Evolutionary conservation across 2,797 vertebrate genomes (phyloP), one percentile per base, ranked within the genome.

Genomic region (Apogon hyalosoma): DNA sequence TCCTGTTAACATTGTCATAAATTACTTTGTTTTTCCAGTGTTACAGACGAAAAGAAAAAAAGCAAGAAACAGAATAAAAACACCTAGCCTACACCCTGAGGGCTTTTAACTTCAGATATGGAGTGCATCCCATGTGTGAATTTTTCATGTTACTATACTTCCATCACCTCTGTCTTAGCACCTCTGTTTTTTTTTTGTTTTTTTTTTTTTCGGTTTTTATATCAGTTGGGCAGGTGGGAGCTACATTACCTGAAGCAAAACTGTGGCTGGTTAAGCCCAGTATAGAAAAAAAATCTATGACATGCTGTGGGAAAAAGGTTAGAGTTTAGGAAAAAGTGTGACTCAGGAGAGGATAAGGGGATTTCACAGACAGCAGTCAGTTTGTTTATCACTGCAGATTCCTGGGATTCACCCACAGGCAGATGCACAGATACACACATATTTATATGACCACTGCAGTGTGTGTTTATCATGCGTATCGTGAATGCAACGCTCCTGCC

Each of bases 181-280:
- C 69, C 39, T 72, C 69, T 73, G 40, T 49, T 16, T 80, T 81
- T 75, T 55, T 50, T 80, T 18, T 33, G 79, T 58, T 28, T 28
- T 28, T 28, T 28, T 28, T 28, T 75, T 55, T 49, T 81, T 19
- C 33, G 79, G 55, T 24, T 24, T 24, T 24, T 24, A 2, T 28
- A 50, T 77, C 66, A 28, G 71, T 33, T 73, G 65, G 76, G 63
- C 75, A 77, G 77, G 85, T 77, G 75, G 69, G 64, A 71, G 58
- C 67, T 73, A 63, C 63, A 77, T 81, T 75, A 88, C 84, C 85
- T 77, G 74, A 57, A 76, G 79, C 75, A 41, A 83, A 88, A 79
- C 66, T 28, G 39, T 36, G 56, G 58, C 69, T 63, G 63, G 49
- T 75, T 87, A 78, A 69, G 78, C 74, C 50, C 48, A 7, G 68